Evolutionary conservation across 2,797 vertebrate genomes (phyloP).

Genomic region (Sebastes jordani): DNA sequence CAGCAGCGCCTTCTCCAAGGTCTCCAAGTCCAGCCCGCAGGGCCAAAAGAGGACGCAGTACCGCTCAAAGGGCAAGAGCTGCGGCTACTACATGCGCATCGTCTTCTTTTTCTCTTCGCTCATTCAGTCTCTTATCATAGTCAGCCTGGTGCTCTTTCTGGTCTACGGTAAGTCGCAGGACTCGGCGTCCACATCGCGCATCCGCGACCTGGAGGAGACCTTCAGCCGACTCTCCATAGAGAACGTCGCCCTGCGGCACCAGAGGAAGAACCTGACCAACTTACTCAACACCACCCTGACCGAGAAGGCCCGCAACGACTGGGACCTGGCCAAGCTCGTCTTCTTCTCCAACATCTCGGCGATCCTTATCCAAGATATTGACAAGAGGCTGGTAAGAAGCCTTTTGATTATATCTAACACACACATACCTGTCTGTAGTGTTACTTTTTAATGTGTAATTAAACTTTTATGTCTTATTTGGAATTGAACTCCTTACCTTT

Average conservation of each 20-base stretch:
- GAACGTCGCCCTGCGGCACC: slow-evolving; percentile 53
- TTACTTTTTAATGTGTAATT: not conserved
- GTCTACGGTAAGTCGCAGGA: slow-evolving; percentile 88
- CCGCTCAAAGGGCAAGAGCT: slow-evolving; percentile 79
- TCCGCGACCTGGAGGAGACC: slow-evolving; percentile 80
- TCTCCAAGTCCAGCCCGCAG: slow-evolving; percentile 65
- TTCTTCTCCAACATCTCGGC: slow-evolving; percentile 48
- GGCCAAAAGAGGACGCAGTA: slow-evolving; percentile 68
- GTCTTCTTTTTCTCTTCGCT: slow-evolving; percentile 94
- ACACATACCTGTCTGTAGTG: not conserved
- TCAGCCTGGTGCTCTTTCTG: slow-evolving; percentile 95
- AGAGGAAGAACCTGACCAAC: slow-evolving; percentile 80
- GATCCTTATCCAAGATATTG: not conserved
- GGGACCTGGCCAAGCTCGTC: slow-evolving; percentile 22
- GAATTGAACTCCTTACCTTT: not conserved
- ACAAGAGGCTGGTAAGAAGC: slow-evolving; percentile 46
- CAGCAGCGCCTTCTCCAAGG: slow-evolving; percentile 74
- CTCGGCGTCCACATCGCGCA: slow-evolving; percentile 70
- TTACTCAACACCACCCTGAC: slow-evolving; percentile 82
- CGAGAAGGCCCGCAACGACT: slow-evolving; percentile 63
- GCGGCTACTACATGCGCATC: slow-evolving; percentile 91
- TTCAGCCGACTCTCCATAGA: slow-evolving; percentile 75
- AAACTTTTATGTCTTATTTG: not conserved
- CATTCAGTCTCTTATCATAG: slow-evolving; percentile 94
- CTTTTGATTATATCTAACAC: not conserved